A percentile compares a stretch with the other conserved stretches of the same genome.
Conservation (phyloP, 2,113 vertebrate genomes). For the Erinaceus europaeus region DNA sequence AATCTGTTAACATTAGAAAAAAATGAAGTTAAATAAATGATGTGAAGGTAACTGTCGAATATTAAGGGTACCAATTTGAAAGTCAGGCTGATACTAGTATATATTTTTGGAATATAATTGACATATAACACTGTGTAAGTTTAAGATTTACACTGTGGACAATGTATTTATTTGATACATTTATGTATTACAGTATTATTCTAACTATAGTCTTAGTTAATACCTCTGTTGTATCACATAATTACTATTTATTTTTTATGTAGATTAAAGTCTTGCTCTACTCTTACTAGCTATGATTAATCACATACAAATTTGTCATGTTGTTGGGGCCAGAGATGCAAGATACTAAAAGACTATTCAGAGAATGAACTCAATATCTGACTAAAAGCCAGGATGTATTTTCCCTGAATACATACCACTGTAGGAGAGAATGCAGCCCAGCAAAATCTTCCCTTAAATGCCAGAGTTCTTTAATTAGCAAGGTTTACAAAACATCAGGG, state of each 20-base stretch:
- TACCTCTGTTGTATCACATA: background rate
- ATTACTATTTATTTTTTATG: background rate
- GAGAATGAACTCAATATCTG: too few relatives aligned
- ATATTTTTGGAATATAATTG: background rate
- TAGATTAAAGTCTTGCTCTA: background rate
- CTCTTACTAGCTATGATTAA: background rate
- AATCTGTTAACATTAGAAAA: background rate
- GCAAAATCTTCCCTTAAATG: too few relatives aligned
- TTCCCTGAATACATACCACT: too few relatives aligned
- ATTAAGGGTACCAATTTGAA: background rate
- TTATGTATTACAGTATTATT: background rate
- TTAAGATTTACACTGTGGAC: background rate
- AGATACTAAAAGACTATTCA: too few relatives aligned
- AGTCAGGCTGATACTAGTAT: background rate
- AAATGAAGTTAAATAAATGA: background rate
- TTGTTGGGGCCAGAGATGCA: too few relatives aligned
- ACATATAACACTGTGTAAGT: background rate
- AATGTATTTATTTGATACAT: background rate
- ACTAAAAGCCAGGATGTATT: too few relatives aligned
- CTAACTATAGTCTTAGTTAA: background rate
- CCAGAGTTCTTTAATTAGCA: too few relatives aligned
- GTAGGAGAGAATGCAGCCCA: too few relatives aligned
- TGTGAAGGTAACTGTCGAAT: background rate
- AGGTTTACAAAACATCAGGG: too few relatives aligned
- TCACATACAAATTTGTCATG: too few relatives aligned